Base-by-base conservation (phyloP, 64 coral and sea anemone genomes). In the Orbicella faveolata region DNA sequence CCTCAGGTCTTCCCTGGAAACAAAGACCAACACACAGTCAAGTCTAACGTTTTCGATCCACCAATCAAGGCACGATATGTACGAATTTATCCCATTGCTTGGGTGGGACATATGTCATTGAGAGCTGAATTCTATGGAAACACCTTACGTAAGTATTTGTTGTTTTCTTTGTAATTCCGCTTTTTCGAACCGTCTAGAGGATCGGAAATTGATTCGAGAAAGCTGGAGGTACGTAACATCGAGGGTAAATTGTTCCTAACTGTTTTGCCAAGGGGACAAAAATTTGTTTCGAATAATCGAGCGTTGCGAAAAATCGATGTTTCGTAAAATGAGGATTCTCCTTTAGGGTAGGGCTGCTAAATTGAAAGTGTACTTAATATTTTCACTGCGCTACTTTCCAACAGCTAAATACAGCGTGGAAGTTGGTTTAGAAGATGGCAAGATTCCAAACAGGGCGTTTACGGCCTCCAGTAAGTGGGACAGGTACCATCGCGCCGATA, bases 41-140 rank as follows among this genome's bases (percentile, higher is more conserved):
- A 83, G 61, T 75, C 75, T 2, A 92, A 92, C 69, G 26, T 92
- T 44, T 92, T 92, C 21, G 83, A 92, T 54, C 90, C 90, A 8
- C 74, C 90, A 25, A 72, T 92, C 20, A 92, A 63, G 44, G 90
- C 90, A 6, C 54, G 74, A 14, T 92, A 87, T 86, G 90, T 92
- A 9, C 55, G 90, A 39, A 92, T 92, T 34, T 77, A 92, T 66
- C 83, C 90, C 4, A 57, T 33, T 48, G 51, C 90, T 33, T 92
- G 90, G 90, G 61, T 87, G 19, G 66, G 65, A 12, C 90, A 92
- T 54, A 92, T 92, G 6, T 92, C 83, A 61, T 39, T 92, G 26
- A 92, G 90, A 54, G 90, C 83, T 2, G 90, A 92, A 74, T 87
- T 92, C 36, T 92, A 73, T 52, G 90, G 53, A 23, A 9, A 52